These are phyloP conservation scores for Mesodorylaimus sp. DNA, from an alignment of 2,888 invertebrate species.

Conservation along the genomic window DNA sequence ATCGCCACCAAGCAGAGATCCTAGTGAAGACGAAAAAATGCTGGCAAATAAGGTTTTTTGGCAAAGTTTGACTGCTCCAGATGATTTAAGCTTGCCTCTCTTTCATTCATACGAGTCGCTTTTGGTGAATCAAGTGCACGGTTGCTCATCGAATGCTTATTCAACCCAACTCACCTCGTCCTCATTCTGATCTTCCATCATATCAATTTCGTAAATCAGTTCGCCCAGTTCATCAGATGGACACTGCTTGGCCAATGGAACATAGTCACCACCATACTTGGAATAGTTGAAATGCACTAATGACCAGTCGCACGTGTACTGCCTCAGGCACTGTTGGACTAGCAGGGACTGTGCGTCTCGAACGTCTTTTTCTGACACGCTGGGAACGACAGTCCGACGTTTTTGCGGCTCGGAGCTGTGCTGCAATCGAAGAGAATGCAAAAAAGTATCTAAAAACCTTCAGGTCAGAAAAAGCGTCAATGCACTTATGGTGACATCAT, in stretches of 20 bases:
- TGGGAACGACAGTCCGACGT: neutral
- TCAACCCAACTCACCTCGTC: too few species aligned
- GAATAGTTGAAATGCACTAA: conserved; percentile 76
- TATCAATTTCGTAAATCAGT: conserved; percentile 73
- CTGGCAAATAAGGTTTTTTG: too few species aligned
- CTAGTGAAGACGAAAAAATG: too few species aligned
- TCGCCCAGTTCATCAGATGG: conserved; percentile 43
- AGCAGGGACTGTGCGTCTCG: conserved; percentile 33
- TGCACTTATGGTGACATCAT: conserved; percentile 70
- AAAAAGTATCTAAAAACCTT: neutral
- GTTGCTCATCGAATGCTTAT: too few species aligned
- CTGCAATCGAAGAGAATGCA: too few species aligned
- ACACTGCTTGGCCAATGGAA: conserved; percentile 58
- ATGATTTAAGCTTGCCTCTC: too few species aligned
- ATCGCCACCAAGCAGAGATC: too few species aligned
- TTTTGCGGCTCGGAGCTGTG: neutral
- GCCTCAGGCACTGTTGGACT: conserved; percentile 48
- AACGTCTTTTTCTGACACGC: neutral
- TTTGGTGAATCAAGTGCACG: too few species aligned
- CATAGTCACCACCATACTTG: conserved; percentile 65
- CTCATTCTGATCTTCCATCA: conserved; percentile 53
- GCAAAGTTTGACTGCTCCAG: too few species aligned
- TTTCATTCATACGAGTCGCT: too few species aligned
- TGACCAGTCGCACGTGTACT: conserved; percentile 72
- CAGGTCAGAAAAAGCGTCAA: neutral